Conservation (phyloP, 2,113 vertebrate species). For the Chlorocebus sabaeus region DNA sequence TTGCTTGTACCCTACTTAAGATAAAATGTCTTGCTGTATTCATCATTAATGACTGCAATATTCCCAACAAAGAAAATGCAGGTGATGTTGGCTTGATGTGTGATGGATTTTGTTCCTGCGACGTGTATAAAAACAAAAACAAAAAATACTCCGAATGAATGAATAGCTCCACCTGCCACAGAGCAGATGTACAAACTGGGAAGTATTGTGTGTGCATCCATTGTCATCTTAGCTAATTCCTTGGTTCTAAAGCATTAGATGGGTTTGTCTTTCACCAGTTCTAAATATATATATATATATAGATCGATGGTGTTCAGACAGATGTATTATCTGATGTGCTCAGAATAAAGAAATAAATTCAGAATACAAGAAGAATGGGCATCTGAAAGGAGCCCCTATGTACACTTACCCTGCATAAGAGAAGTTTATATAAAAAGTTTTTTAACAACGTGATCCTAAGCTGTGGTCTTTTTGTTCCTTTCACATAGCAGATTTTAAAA, state of each 20-base stretch:
- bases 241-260: neutral
- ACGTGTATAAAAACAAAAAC: conserved; percentile 22
- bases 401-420: neutral
- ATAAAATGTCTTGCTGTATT: conserved; percentile 47
- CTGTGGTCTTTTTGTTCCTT: neutral
- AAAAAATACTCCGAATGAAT: conserved; percentile 10
- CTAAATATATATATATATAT: neutral
- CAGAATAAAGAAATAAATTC: conserved; percentile 24
- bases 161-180: conserved; percentile 35
- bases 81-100: conserved; percentile 53
- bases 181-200: conserved; percentile 22
- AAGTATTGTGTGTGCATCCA: neutral
- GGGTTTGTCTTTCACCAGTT: neutral
- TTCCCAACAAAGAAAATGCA: conserved; percentile 49
- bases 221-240: neutral
- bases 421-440: neutral
- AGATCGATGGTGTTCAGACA: neutral
- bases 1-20: conserved; percentile 38
- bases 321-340: neutral
- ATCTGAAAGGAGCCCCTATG: neutral
- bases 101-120: neutral
- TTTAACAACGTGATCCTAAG: neutral
- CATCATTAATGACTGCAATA: conserved; percentile 33
- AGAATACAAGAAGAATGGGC: neutral
- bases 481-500: neutral